phyloP scores from a whole-genome alignment of 1,140 invertebrate species.

The Polyergus mexicanus region DNA sequence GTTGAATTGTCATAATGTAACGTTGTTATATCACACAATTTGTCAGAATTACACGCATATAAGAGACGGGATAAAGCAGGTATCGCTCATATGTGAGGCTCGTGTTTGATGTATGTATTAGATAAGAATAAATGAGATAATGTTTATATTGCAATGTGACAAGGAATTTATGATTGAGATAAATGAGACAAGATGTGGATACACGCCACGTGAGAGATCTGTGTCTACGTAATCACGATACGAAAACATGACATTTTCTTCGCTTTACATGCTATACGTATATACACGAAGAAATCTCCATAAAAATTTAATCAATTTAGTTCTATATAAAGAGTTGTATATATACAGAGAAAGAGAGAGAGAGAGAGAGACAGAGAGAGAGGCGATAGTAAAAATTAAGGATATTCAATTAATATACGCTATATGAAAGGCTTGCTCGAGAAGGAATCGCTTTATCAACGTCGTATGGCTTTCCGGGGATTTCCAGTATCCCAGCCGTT shows the following conservation, averaged over 20 bases:
- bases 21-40: background rate
- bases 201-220: background rate
- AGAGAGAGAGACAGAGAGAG: no score
- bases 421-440: constrained; percentile 4
- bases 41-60: constrained; percentile 3
- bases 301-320: constrained; percentile 36
- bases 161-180: constrained; percentile 32
- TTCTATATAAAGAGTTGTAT: background rate
- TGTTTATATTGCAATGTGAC: constrained; percentile 13
- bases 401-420: background rate
- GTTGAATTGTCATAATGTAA: background rate
- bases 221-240: background rate
- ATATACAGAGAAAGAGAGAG: background rate
- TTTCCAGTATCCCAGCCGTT: background rate
- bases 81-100: constrained; percentile 6
- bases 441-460: background rate
- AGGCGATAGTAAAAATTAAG: background rate
- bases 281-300: background rate
- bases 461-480: background rate
- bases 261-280: background rate
- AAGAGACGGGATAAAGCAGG: background rate
- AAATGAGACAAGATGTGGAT: background rate
- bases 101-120: constrained; percentile 17
- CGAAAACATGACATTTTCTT: background rate
- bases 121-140: constrained; percentile 27